Base-by-base conservation (phyloP, 2,888 invertebrate genomes). In the Myathropa florea region DNA sequence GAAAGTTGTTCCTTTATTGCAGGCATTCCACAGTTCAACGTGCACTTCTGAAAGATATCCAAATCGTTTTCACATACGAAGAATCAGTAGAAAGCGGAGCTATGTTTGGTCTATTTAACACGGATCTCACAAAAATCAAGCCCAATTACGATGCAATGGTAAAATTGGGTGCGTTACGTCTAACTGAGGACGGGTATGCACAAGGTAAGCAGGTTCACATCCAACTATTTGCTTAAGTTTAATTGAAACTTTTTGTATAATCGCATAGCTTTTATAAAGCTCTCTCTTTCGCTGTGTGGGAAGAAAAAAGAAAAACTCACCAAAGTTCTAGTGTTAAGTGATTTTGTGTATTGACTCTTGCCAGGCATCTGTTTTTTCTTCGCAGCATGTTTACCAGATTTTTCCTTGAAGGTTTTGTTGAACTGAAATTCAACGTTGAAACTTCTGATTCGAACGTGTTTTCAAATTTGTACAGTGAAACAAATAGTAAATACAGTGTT, bases 91-190 rank as follows among this genome's bases (percentile, higher is more conserved):
- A 93, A 0, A 95, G 95, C 64, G 96, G 96, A 2, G 95, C 96
- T 12, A 94, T 96, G 94, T 98, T 96, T 92, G 97, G 97, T 0
- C 93, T 98, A 0, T 93, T 95, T 70, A 95, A 95, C 86, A 93
- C 94, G 68, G 97, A 98, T 93, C 93, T 98, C 71, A 95, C 96
- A 0, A 93, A 95, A 87, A 97, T 98, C 84, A 96, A 96, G 91
- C 98, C 98, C 0, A 97, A 97, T 92, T 97, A 97, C 91, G 97
- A 97, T 90, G 96, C 96, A 1, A 97, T 97, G 97, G 96, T 97
- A 87, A 96, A 93, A 92, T 95, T 96, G 81, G 97, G 97, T 0
- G 96, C 96, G 88, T 93, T 97, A 10, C 96, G 96, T 92, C 95
- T 97, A 73, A 96, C 97, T 0, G 97, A 97, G 90, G 96, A 97